These are phyloP conservation scores for Polyommatus iphigenia DNA, from an alignment of 2,888 invertebrate genomes.

Conservation along the genomic window DNA sequence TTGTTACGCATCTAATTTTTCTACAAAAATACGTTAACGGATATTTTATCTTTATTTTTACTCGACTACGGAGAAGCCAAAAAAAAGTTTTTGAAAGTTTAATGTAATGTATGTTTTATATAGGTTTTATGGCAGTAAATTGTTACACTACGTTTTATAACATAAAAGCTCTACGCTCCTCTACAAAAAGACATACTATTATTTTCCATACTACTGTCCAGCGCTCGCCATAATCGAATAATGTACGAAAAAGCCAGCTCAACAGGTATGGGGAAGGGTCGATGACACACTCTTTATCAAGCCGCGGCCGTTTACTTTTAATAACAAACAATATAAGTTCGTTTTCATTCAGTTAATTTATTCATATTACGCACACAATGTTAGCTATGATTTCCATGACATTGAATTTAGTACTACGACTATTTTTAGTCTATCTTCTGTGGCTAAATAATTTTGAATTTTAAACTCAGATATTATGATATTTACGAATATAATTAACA, in stretches of 20 bases:
- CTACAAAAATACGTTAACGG: too few relatives aligned
- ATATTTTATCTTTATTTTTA: too few relatives aligned
- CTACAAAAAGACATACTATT: not conserved
- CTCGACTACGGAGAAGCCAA: too few relatives aligned
- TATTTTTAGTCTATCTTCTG: not conserved
- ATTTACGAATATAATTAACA: too few relatives aligned
- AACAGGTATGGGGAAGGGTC: conserved; percentile 47
- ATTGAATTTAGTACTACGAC: not conserved
- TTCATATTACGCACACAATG: not conserved
- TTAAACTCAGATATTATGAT: not conserved
- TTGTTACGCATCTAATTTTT: too few relatives aligned
- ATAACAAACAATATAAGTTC: not conserved
- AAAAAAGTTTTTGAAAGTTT: too few relatives aligned
- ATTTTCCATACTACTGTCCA: not conserved
- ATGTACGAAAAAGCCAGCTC: conserved; percentile 38
- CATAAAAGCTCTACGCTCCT: not conserved
- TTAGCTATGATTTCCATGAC: not conserved
- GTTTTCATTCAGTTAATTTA: not conserved
- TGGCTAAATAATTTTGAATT: not conserved
- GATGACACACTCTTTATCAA: conserved; percentile 48
- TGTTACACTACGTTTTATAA: not conserved
- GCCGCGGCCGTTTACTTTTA: not conserved
- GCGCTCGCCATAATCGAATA: conserved; percentile 31
- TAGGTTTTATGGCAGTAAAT: not conserved
- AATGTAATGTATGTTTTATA: too few relatives aligned